A percentile compares a stretch with the other conserved stretches of the same genome.
Evolutionary conservation across 2,113 vertebrate species (phyloP).

Genomic region (Pseudorasbora parva): DNA sequence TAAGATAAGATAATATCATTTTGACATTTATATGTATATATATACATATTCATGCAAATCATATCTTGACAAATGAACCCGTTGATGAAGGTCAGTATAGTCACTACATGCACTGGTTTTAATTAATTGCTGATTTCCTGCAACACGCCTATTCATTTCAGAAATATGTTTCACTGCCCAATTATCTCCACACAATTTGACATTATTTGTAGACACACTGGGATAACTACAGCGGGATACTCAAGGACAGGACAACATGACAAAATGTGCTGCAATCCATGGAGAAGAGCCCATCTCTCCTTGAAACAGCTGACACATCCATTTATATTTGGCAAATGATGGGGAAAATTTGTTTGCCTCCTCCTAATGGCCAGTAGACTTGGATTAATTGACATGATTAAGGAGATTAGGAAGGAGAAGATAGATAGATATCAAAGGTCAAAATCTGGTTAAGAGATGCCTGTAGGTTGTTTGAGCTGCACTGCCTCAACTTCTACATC

Average conservation of each 20-base stretch:
- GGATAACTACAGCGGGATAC: background rate
- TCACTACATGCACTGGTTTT: background rate
- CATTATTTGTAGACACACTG: conserved; percentile 17
- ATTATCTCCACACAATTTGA: conserved; percentile 9
- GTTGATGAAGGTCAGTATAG: conserved; percentile 46
- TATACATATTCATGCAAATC: no score
- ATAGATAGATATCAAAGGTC: conserved; percentile 14
- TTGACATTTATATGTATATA: no score
- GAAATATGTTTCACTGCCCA: background rate
- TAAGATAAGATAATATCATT: background rate
- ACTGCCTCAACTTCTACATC: conserved; percentile 18
- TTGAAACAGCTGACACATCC: conserved; percentile 12
- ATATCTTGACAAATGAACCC: background rate
- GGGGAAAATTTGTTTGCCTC: conserved; percentile 35
- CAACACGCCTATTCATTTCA: background rate
- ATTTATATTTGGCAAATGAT: conserved; percentile 39
- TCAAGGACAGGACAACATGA: conserved; percentile 19
- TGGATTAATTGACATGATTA: conserved; percentile 47
- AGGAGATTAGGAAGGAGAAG: conserved; percentile 28
- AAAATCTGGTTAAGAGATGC: conserved; percentile 9
- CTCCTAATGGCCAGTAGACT: conserved; percentile 35
- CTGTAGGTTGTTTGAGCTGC: conserved; percentile 21
- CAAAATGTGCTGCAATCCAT: background rate
- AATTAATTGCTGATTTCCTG: conserved; percentile 19
- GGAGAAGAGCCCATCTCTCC: background rate